These are phyloP conservation scores for Plumapathes pennacea DNA, from an alignment of 92 coral and sea anemone species.

Conservation along the genomic window DNA sequence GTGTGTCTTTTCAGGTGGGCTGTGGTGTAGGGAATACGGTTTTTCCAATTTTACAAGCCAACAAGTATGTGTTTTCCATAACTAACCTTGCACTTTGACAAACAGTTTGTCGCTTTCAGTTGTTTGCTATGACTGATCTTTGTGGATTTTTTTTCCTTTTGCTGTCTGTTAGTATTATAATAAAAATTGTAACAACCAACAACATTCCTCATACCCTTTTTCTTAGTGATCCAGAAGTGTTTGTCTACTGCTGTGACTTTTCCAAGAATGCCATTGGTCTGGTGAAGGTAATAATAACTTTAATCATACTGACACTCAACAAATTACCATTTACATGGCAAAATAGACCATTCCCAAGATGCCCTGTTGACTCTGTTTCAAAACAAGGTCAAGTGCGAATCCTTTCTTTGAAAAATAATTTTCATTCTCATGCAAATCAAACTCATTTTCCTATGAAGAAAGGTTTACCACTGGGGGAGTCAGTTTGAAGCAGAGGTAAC, in stretches of 20 bases:
- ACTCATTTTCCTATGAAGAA: too few relatives aligned
- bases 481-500: too few relatives aligned
- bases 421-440: too few relatives aligned
- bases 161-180: neutral
- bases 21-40: conserved; percentile 93
- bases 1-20: conserved; percentile 60
- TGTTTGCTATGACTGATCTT: neutral
- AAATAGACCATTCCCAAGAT: too few relatives aligned
- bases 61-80: too few relatives aligned
- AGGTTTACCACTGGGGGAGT: too few relatives aligned
- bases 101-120: conserved; percentile 26
- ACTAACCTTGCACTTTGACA: too few relatives aligned
- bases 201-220: neutral
- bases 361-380: too few relatives aligned
- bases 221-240: conserved; percentile 78
- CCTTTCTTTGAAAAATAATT: too few relatives aligned
- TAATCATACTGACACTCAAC: too few relatives aligned
- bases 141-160: neutral
- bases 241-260: conserved; percentile 97
- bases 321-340: too few relatives aligned
- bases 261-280: conserved; percentile 89
- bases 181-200: neutral
- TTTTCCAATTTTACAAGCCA: conserved; percentile 82
- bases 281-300: conserved; percentile 97
- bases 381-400: too few relatives aligned